These are phyloP conservation scores for Metalampra italica DNA, from an alignment of 2,888 invertebrate species.

Conservation along the genomic window DNA sequence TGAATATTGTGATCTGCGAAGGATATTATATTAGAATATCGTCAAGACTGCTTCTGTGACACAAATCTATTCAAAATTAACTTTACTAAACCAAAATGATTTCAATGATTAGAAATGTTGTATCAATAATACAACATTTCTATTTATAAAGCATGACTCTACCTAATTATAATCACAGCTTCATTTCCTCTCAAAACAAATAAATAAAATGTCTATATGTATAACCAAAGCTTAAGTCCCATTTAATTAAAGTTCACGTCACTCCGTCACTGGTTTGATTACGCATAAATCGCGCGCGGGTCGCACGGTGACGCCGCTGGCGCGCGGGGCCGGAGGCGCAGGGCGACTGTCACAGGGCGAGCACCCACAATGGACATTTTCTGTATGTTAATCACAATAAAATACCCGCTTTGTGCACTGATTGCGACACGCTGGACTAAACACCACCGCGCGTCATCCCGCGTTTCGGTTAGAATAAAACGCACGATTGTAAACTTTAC, in stretches of 20 bases:
- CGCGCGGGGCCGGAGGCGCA: conserved; percentile 54
- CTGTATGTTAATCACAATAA: conserved; percentile 75
- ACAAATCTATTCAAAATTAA: no score
- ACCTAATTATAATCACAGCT: background rate
- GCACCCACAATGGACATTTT: conserved; percentile 63
- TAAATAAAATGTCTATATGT: background rate
- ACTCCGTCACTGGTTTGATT: conserved; percentile 32
- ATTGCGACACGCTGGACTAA: conserved; percentile 72
- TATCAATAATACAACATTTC: no score
- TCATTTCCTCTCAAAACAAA: background rate
- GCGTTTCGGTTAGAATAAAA: conserved; percentile 31
- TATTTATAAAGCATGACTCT: background rate
- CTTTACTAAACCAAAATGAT: no score
- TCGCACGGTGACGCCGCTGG: conserved; percentile 38
- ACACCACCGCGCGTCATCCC: conserved; percentile 53
- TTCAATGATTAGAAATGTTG: no score
- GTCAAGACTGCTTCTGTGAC: no score
- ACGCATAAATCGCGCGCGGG: conserved; percentile 29
- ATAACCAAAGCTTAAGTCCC: background rate
- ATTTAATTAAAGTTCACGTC: conserved; percentile 13
- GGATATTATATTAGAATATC: background rate
- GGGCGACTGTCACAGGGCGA: conserved; percentile 69
- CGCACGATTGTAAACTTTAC: conserved; percentile 35
- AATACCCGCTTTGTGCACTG: conserved; percentile 69
- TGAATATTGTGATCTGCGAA: background rate